Conservation (phyloP, 2,113 vertebrate genomes). For the Chaetops frenatus region DNA sequence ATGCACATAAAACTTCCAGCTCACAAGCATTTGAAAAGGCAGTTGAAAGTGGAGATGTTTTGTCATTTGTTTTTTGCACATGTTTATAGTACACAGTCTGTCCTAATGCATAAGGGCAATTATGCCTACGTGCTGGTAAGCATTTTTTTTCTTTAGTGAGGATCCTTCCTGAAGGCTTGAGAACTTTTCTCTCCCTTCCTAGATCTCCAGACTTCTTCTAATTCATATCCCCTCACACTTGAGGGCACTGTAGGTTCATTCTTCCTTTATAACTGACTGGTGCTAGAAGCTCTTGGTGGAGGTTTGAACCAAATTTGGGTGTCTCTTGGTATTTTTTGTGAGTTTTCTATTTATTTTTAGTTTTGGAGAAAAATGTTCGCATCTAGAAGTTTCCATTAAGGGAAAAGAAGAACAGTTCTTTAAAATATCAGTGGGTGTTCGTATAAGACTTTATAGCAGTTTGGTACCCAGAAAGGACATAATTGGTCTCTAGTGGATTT, state of each 20-base stretch:
- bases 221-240: slow-evolving; percentile 5
- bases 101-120: background rate
- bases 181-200: background rate
- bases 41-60: background rate
- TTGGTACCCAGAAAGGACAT: background rate
- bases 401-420: background rate
- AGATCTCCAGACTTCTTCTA: background rate
- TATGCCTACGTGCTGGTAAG: background rate
- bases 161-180: background rate
- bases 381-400: background rate
- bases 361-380: background rate
- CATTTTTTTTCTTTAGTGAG: background rate
- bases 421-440: background rate
- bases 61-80: background rate
- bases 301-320: background rate
- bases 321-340: background rate
- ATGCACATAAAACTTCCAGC: background rate
- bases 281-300: background rate
- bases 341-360: background rate
- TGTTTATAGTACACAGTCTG: background rate
- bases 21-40: background rate
- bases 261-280: background rate
- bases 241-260: slow-evolving; percentile 33
- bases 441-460: background rate
- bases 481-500: background rate